Evolutionary conservation across 2,797 vertebrate genomes (phyloP), one percentile per base, ranked within the genome.

Genomic region (Parambassis ranga): DNA sequence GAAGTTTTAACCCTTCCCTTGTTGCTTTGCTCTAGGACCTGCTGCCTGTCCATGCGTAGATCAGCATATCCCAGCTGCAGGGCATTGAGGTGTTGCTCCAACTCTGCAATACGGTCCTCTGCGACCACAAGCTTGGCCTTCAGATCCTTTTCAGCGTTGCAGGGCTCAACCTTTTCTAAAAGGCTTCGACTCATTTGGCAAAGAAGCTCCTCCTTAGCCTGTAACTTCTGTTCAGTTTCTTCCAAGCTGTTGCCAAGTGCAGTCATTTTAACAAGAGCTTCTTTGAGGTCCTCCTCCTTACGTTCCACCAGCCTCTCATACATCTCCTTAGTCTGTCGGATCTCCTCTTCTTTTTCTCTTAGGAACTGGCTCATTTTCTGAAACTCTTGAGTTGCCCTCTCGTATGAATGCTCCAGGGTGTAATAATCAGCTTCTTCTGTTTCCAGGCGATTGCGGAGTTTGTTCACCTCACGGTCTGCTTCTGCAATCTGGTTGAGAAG

Each of bases 261-360:
- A 16, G 92, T 89, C 92, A 95, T 94, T 89, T 96, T 98, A 71
- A 96, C 83, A 47, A 96, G 90, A 23, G 94, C 94, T 79, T 98
- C 95, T 20, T 90, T 94, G 65, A 97, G 91, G 73, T 96, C 95
- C 56, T 91, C 90, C 32, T 98, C 95, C 42, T 97, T 97, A 75
- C 93, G 94, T 38, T 92, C 92, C 51, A 97, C 89, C 47, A 94
- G 87, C 62, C 91, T 92, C 77, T 95, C 90, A 3, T 98, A 96
- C 82, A 90, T 87, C 51, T 95, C 95, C 71, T 94, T 96, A 4
- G 96, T 93, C 0, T 92, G 92, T 41, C 82, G 90, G 58, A 98
- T 91, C 77, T 98, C 96, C 4, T 96, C 94, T 35, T 98, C 96
- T 56, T 96, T 98, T 56, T 96, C 95, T 56, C 82, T 79, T 47